Conservation (phyloP, 1,140 invertebrate genomes). For the Stenopsyche tienmushanensis region DNA sequence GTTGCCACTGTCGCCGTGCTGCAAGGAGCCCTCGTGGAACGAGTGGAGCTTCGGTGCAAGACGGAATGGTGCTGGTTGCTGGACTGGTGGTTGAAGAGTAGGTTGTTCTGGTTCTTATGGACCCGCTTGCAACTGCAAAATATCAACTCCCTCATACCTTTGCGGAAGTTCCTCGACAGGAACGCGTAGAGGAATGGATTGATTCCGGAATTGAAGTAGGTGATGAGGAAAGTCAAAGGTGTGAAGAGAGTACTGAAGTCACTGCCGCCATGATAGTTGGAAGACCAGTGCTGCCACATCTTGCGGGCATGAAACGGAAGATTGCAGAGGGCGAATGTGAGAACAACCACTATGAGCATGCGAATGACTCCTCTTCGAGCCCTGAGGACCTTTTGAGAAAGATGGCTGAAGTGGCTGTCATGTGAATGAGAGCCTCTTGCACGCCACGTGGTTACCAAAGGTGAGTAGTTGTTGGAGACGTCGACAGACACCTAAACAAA, state of each 20-base stretch:
- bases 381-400: constrained; percentile 67
- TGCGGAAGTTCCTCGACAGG: constrained; percentile 75
- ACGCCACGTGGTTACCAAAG: constrained; percentile 48
- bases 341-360: constrained; percentile 79
- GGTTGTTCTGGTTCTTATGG: constrained; percentile 50
- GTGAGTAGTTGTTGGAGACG: constrained; percentile 38
- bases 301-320: constrained; percentile 81
- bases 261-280: constrained; percentile 63
- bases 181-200: constrained; percentile 85
- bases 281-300: constrained; percentile 73
- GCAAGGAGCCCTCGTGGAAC: constrained; percentile 55
- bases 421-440: constrained; percentile 33
- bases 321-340: constrained; percentile 82
- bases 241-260: constrained; percentile 74
- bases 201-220: constrained; percentile 82
- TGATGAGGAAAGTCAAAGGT: constrained; percentile 76
- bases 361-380: constrained; percentile 71
- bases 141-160: constrained; percentile 68
- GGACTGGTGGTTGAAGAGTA: constrained; percentile 50
- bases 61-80: constrained; percentile 40
- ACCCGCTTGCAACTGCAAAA: constrained; percentile 56
- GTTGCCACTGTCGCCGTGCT: constrained; percentile 55
- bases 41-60: constrained; percentile 51
- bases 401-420: constrained; percentile 51
- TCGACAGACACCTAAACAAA: constrained; percentile 48